Conservation (phyloP, 2,888 invertebrate genomes). For the Leucoma salicis region DNA sequence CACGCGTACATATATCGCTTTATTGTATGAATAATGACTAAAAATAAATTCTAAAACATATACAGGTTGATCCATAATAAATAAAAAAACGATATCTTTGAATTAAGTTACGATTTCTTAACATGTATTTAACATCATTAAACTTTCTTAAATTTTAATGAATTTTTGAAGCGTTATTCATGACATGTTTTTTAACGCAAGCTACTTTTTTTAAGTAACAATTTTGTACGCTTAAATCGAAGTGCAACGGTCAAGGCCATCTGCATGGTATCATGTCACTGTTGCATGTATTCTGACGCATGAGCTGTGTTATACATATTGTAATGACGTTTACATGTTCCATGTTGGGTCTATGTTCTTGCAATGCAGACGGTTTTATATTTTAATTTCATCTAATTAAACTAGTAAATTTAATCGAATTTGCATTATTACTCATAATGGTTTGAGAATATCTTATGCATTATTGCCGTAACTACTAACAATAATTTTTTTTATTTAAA, state of each 20-base stretch:
- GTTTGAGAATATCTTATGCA: too few relatives aligned
- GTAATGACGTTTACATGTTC: conserved; percentile 18
- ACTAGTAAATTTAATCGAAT: too few relatives aligned
- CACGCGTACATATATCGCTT: conserved; percentile 6
- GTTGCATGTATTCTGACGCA: conserved; percentile 58
- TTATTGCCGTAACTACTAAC: background rate
- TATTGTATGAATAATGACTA: too few relatives aligned
- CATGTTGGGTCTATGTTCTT: conserved; percentile 22
- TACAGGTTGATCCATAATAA: too few relatives aligned
- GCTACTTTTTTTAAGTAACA: background rate
- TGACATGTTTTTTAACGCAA: too few relatives aligned
- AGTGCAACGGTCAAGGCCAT: conserved; percentile 53
- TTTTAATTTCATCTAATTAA: background rate
- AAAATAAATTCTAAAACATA: too few relatives aligned
- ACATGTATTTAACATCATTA: too few relatives aligned
- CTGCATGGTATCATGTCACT: conserved; percentile 53
- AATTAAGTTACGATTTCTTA: too few relatives aligned
- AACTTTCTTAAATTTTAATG: too few relatives aligned
- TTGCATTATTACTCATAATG: too few relatives aligned
- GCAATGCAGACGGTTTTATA: conserved; percentile 11
- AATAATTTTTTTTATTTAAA: background rate
- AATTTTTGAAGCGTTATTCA: too few relatives aligned
- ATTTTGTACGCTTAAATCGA: conserved; percentile 20
- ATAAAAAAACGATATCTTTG: too few relatives aligned
- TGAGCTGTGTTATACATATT: conserved; percentile 50